These are phyloP conservation scores for Ephialtes manifestator DNA, from an alignment of 2,888 invertebrate genomes.

Conservation along the genomic window DNA sequence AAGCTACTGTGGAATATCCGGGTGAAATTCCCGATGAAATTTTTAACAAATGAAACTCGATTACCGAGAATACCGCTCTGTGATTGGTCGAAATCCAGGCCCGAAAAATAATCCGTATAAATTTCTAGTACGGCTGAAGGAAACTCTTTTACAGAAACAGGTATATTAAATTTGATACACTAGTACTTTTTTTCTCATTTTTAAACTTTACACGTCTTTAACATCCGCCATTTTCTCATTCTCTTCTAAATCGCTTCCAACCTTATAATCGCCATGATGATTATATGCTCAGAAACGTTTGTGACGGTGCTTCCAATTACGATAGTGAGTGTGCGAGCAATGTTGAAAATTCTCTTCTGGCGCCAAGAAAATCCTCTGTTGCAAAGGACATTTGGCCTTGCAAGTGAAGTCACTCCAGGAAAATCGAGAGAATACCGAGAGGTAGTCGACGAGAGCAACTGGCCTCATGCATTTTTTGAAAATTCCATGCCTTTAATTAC, in stretches of 20 bases:
- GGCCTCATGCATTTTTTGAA: background rate
- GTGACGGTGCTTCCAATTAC: conserved; percentile 74
- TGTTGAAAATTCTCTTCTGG: conserved; percentile 39
- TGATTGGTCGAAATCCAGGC: too few relatives aligned
- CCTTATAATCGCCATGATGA: conserved; percentile 67
- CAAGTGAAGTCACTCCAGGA: conserved; percentile 7
- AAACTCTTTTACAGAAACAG: too few relatives aligned
- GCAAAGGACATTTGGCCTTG: conserved; percentile 38
- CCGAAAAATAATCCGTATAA: too few relatives aligned
- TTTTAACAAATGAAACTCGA: too few relatives aligned
- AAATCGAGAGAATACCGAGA: conserved; percentile 5
- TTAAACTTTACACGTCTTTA: background rate
- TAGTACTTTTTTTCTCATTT: too few relatives aligned
- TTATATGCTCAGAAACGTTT: conserved; percentile 73
- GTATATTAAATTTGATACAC: too few relatives aligned
- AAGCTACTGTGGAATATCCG: too few relatives aligned
- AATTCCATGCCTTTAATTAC: too few relatives aligned
- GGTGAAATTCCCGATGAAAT: too few relatives aligned
- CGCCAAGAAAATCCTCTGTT: conserved; percentile 50
- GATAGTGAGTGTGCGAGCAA: conserved; percentile 1
- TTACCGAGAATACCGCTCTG: too few relatives aligned
- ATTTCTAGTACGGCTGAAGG: too few relatives aligned
- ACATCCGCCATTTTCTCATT: background rate
- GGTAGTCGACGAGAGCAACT: conserved; percentile 16
- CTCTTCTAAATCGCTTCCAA: background rate